Percentiles rank a stretch among this genome's conserved stretches.
These are phyloP conservation scores for Sphenopsis melanotis DNA, from an alignment of 2,797 vertebrate genomes.

Conservation along the genomic window DNA sequence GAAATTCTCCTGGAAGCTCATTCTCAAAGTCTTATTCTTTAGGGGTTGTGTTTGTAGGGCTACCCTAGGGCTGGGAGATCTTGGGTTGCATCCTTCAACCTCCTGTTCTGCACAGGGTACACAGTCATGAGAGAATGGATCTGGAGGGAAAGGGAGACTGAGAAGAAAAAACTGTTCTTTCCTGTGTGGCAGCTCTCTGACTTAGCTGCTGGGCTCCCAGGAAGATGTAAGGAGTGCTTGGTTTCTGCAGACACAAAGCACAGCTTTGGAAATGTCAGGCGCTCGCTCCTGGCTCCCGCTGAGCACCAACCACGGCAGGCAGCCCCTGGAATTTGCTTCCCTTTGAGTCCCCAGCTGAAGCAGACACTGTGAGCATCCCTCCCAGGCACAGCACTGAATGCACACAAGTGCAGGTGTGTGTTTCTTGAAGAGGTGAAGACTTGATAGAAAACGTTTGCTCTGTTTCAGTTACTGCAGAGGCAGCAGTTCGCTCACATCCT, in stretches of 20 bases:
- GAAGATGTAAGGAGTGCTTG: neutral
- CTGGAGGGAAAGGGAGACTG: neutral
- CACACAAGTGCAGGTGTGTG: neutral
- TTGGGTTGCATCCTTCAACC: neutral
- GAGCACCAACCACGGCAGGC: fast-evolving
- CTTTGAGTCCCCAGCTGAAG: neutral
- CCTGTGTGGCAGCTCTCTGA: neutral
- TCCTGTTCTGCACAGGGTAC: neutral
- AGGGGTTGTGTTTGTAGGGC: neutral
- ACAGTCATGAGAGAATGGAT: neutral
- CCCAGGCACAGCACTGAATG: neutral
- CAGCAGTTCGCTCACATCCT: neutral
- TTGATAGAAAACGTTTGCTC: neutral
- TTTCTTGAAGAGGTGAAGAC: neutral
- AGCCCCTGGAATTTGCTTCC: neutral
- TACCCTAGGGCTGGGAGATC: neutral
- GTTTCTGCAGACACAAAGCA: neutral
- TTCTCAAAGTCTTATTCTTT: neutral
- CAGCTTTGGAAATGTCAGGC: neutral
- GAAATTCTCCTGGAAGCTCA: neutral
- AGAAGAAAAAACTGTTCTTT: neutral
- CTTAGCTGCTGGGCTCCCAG: neutral
- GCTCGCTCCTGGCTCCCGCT: neutral
- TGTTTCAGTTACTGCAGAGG: neutral
- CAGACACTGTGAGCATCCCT: neutral